phyloP scores from a whole-genome alignment of 2,888 invertebrate species.

The Panopea generosa region DNA sequence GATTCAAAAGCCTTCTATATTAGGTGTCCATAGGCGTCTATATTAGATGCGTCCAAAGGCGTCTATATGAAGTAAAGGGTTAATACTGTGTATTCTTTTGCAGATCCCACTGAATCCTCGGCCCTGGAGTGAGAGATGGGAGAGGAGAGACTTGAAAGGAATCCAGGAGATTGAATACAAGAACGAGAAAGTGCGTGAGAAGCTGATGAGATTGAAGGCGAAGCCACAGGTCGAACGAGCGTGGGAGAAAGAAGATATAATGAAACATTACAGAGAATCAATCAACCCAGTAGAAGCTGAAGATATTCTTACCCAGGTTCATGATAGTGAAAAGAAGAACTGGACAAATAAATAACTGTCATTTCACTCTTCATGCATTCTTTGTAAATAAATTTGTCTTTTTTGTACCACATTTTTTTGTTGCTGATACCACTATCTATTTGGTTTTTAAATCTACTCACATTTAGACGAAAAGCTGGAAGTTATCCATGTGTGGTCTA shows the following conservation, averaged over 20 bases:
- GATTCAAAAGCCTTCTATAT: no score
- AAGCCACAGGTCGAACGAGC: conserved; percentile 87
- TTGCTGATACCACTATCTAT: no score
- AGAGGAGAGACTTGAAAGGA: conserved; percentile 77
- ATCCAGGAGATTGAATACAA: conserved; percentile 71
- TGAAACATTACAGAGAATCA: conserved; percentile 86
- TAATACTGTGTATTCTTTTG: no score
- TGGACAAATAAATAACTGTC: conserved; percentile 26
- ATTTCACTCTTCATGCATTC: no score
- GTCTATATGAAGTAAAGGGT: no score
- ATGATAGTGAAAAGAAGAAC: conserved; percentile 3
- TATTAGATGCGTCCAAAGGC: no score
- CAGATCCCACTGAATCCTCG: conserved; percentile 87
- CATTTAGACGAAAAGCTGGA: no score
- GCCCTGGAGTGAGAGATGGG: conserved; percentile 98
- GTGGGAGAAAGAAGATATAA: conserved; percentile 94
- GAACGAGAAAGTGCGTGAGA: conserved; percentile 66
- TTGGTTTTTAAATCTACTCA: no score
- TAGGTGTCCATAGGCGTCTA: no score
- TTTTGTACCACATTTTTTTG: no score
- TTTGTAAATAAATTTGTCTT: no score
- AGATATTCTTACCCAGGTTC: conserved; percentile 38
- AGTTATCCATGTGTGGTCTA: no score
- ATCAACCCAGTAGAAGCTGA: conserved; percentile 39
- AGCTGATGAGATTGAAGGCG: conserved; percentile 83